Percentiles rank a stretch among this genome's conserved stretches.
Evolutionary conservation across 2,113 vertebrate genomes (phyloP).

Genomic region (Chrysochloris asiatica): DNA sequence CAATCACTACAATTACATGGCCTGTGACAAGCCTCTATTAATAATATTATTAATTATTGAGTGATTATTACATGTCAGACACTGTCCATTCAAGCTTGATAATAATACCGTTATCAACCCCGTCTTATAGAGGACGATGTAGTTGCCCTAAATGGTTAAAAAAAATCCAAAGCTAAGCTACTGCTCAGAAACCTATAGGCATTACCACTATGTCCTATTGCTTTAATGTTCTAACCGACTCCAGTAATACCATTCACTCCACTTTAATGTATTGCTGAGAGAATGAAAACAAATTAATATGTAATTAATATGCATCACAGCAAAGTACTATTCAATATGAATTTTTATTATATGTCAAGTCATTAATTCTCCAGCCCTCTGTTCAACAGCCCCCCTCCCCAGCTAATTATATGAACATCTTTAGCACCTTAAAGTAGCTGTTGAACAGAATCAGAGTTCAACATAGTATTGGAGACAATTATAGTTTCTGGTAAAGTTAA

Average conservation of each 20-base stretch:
- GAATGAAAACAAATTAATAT: background rate
- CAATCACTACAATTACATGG: background rate
- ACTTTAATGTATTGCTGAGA: background rate
- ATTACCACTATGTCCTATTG: background rate
- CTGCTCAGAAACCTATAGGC: background rate
- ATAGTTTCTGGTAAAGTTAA: conserved; percentile 49
- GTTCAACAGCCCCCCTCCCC: background rate
- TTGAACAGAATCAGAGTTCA: conserved; percentile 59
- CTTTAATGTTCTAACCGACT: background rate
- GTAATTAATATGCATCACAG: background rate
- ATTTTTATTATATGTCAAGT: conserved; percentile 24
- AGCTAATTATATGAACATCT: conserved; percentile 44
- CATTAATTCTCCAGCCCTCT: conserved; percentile 26
- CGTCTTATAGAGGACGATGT: background rate
- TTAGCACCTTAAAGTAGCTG: conserved; percentile 44
- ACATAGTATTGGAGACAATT: conserved; percentile 31
- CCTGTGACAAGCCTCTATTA: background rate
- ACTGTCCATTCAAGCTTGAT: background rate
- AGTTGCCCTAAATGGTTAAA: background rate
- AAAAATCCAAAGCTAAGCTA: background rate
- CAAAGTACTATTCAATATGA: background rate
- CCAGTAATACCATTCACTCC: background rate
- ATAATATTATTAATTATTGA: background rate
- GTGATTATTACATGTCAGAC: background rate
- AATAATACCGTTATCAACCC: background rate